Evolutionary conservation across 2,888 invertebrate species (phyloP).

Genomic region (Nomada goodeniana): DNA sequence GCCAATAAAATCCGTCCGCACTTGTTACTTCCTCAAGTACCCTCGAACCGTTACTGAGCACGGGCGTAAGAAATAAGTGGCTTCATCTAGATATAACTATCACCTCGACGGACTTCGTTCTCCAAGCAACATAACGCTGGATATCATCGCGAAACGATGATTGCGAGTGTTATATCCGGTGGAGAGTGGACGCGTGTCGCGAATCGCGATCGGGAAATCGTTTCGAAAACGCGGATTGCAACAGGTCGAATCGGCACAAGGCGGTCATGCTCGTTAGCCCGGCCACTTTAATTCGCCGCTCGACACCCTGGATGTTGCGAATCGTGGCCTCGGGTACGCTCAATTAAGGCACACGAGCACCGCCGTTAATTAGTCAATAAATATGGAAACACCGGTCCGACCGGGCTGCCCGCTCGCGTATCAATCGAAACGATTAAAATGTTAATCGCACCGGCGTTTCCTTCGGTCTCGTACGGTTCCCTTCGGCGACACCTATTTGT

Average conservation of each 20-base stretch:
- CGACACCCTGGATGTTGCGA: slow-evolving; percentile 30
- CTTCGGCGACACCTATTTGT: background rate
- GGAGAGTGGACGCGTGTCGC: slow-evolving; percentile 64
- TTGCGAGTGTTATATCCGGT: slow-evolving; percentile 66
- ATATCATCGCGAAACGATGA: slow-evolving; percentile 34
- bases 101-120: background rate
- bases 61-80: background rate
- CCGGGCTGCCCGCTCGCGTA: background rate
- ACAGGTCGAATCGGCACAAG: slow-evolving; percentile 76
- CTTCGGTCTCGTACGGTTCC: background rate
- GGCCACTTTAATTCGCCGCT: slow-evolving; percentile 31
- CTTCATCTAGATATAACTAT: slow-evolving; percentile 7
- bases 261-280: slow-evolving; percentile 76
- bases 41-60: background rate
- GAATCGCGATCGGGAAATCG: slow-evolving; percentile 74
- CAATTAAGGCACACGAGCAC: slow-evolving; percentile 14
- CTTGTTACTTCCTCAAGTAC: too few species aligned
- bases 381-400: slow-evolving; percentile 21
- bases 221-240: slow-evolving; percentile 75
- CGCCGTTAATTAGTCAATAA: slow-evolving; percentile 39
- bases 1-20: too few species aligned
- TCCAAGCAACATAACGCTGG: slow-evolving; percentile 27
- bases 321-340: slow-evolving; percentile 2
- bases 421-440: slow-evolving; percentile 30
- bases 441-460: slow-evolving; percentile 8